Base-by-base conservation (phyloP, 2,888 invertebrate species). In the Brachyptera putata region DNA sequence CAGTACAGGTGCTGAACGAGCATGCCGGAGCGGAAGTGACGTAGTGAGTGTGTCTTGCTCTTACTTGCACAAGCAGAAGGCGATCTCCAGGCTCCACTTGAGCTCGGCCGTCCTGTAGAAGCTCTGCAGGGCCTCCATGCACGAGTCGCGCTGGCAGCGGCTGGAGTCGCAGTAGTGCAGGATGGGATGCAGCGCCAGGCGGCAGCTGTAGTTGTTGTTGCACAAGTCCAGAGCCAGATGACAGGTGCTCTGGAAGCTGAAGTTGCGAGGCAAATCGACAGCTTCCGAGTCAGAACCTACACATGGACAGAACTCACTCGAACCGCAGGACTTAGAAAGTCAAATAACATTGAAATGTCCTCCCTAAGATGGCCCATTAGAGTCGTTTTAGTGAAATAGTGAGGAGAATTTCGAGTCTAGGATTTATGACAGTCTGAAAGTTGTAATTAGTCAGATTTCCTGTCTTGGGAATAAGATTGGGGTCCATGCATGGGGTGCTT, bases 61-160 rank as follows among this genome's bases (percentile, higher is more conserved):
- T 85, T 77, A 92, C 93, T 88, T 92, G 91, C 94, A 94, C 63
- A 93, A 81, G 74, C 94, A 94, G 77, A 93, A 93, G 67, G 93
- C 94, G 69, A 93, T 89, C 76, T 93, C 93, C 66, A 91, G 83
- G 72, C 90, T 91, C 84, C 91, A 87, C 68, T 85, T 86, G 66
- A 88, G 86, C 60, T 85, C 85, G 18, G 87, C 85, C 70, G 86
- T 86, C 73, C 89, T 83, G 77, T 93, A 94, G 77, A 94, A 93
- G 59, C 85, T 84, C 72, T 92, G 86, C 68, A 94, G 76, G 56
- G 92, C 89, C 65, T 86, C 82, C 92, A 92, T 92, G 76, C 94
- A 94, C 62, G 89, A 87, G 71, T 90, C 89, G 65, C 91, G 81
- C 73, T 89, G 87, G 76, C 93, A 94, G 67, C 85, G 79, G 67